Conservation (phyloP, 1,140 invertebrate species). For the Lethrus apterus region DNA sequence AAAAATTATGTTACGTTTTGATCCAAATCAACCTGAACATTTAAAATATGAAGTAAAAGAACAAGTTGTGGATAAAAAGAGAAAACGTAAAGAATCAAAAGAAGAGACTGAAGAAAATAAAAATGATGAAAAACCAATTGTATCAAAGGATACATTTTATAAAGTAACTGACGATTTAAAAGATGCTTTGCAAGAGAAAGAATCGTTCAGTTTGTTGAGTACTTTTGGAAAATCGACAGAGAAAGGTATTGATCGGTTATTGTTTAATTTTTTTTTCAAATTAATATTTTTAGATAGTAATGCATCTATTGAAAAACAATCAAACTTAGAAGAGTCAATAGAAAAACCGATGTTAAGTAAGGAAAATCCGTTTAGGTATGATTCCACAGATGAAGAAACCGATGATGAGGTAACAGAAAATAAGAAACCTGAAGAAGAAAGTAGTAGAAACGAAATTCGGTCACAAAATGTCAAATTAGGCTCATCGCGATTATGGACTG, state of each 20-base stretch:
- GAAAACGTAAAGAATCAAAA: constrained; percentile 26
- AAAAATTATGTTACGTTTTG: constrained; percentile 50
- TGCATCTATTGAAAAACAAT: constrained; percentile 17
- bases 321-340: constrained; percentile 21
- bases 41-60: constrained; percentile 43
- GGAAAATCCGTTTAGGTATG: constrained; percentile 52
- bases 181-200: constrained; percentile 44
- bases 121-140: constrained; percentile 33
- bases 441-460: constrained; percentile 22
- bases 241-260: not conserved
- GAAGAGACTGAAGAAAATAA: constrained; percentile 3
- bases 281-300: not conserved
- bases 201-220: constrained; percentile 52
- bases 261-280: constrained; percentile 1
- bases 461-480: constrained; percentile 23
- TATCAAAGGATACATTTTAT: constrained; percentile 58
- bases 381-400: constrained; percentile 51
- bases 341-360: constrained; percentile 35
- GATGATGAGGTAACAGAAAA: constrained; percentile 23
- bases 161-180: constrained; percentile 51
- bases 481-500: constrained; percentile 38
- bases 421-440: constrained; percentile 18
- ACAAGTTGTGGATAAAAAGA: constrained; percentile 32
- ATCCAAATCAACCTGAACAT: constrained; percentile 51
- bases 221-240: constrained; percentile 8